Evolutionary conservation across 1,140 invertebrate species (phyloP).

Genomic region (Bombus affinis): DNA sequence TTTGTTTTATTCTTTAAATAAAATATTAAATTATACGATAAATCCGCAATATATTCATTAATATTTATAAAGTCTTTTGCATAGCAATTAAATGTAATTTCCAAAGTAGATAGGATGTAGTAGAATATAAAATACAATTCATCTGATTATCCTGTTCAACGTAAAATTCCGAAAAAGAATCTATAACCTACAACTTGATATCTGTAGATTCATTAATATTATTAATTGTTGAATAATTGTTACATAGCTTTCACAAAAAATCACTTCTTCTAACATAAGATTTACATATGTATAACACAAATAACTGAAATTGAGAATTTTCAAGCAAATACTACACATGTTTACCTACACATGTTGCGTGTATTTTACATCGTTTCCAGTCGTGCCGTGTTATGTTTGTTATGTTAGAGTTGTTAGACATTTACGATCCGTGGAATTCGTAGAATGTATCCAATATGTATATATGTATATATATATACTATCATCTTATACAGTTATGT

Average conservation of each 20-base stretch:
- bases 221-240: background rate
- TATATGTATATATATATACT: background rate
- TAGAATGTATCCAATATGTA: background rate
- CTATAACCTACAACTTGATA: background rate
- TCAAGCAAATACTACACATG: background rate
- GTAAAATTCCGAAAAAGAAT: background rate
- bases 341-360: background rate
- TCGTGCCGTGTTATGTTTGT: background rate
- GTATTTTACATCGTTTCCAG: background rate
- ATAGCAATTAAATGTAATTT: background rate
- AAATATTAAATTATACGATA: background rate
- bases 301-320: constrained; percentile 1
- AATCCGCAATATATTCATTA: background rate
- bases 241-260: background rate
- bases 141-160: background rate
- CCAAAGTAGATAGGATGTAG: background rate
- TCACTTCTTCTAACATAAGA: background rate
- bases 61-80: background rate
- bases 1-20: background rate
- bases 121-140: background rate
- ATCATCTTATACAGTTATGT: background rate
- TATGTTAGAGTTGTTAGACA: background rate
- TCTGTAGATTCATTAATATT: background rate
- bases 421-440: background rate
- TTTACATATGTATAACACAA: background rate